Conservation (phyloP, 2,113 vertebrate species). For the Myotis davidii region DNA sequence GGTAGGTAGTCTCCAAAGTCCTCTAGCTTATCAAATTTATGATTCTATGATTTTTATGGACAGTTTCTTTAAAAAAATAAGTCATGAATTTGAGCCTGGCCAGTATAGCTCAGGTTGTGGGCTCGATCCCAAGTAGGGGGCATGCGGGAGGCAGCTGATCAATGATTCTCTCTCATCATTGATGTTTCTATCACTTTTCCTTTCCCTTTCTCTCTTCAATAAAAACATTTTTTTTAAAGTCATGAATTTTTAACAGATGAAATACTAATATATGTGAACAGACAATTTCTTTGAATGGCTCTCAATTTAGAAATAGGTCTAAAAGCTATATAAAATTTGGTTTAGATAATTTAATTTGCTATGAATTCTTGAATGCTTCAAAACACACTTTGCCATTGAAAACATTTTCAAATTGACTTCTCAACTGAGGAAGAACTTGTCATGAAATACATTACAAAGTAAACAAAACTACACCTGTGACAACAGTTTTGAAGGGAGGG, state of each 20-base stretch:
- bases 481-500: neutral
- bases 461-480: neutral
- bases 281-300: neutral
- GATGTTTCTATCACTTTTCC: no score
- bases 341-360: constrained; percentile 15
- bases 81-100: neutral
- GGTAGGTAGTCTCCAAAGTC: neutral
- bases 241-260: neutral
- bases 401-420: constrained; percentile 5
- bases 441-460: neutral
- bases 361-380: neutral
- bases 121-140: no score
- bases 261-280: neutral
- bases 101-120: no score
- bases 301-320: constrained; percentile 36
- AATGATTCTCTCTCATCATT: no score
- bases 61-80: neutral
- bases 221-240: neutral
- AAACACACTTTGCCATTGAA: constrained; percentile 5
- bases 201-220: no score
- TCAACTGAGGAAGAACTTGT: neutral
- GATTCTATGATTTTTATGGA: neutral
- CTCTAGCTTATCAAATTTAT: neutral
- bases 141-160: no score
- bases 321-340: neutral